Percentiles rank a stretch among this genome's conserved stretches.
Evolutionary conservation across 2,113 vertebrate genomes (phyloP).

Genomic region (Agapornis roseicollis): DNA sequence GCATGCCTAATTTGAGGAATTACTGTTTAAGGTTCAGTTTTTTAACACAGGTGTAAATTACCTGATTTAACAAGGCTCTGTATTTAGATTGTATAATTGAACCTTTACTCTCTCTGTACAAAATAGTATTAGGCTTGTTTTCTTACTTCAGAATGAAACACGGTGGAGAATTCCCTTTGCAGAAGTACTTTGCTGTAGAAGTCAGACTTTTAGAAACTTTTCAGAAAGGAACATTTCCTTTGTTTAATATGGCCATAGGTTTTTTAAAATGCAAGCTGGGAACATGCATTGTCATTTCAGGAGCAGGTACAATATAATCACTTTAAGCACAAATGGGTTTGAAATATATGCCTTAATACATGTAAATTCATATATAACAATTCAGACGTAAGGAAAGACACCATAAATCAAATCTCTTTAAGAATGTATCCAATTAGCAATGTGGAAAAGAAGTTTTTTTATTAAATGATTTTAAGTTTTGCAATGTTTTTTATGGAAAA

Average conservation of each 20-base stretch:
- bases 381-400: not conserved
- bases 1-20: not conserved
- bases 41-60: not conserved
- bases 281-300: not conserved
- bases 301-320: not conserved
- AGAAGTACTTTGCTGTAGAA: not conserved
- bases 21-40: not conserved
- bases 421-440: not conserved
- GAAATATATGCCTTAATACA: not conserved
- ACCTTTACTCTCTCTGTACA: not conserved
- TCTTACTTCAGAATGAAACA: not conserved
- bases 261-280: not conserved
- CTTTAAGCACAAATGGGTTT: not conserved
- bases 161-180: not conserved
- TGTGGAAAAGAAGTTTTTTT: not conserved
- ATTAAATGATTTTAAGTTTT: not conserved
- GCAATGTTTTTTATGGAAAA: not conserved
- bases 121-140: not conserved
- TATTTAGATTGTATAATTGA: not conserved
- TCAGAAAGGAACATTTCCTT: not conserved
- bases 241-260: not conserved
- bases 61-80: not conserved
- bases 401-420: not conserved
- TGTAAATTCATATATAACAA: not conserved
- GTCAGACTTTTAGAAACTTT: not conserved